Conservation (phyloP, 92 coral and sea anemone species). For the Porites cylindrica region DNA sequence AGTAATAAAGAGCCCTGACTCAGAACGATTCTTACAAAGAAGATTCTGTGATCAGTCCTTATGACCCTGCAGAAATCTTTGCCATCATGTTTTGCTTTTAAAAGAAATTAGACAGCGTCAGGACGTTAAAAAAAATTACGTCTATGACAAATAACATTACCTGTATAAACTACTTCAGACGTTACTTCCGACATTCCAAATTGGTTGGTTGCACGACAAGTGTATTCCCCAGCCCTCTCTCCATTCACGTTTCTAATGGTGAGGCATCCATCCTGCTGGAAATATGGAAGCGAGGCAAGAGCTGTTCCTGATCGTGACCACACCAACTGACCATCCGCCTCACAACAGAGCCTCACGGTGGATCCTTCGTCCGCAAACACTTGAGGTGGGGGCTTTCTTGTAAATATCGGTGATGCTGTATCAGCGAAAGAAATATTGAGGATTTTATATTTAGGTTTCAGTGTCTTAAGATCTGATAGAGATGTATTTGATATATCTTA, state of each 20-base stretch:
- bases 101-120: too few species aligned
- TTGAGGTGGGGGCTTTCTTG: not conserved
- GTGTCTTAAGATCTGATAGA: too few species aligned
- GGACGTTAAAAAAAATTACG: too few species aligned
- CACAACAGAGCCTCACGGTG: not conserved
- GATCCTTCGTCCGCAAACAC: not conserved
- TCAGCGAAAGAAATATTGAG: too few species aligned
- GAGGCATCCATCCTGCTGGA: constrained; percentile 24
- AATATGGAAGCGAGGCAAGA: not conserved
- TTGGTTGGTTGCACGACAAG: not conserved
- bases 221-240: not conserved
- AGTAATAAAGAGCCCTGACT: too few species aligned
- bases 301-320: not conserved
- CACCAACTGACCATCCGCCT: constrained; percentile 5
- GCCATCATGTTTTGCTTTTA: too few species aligned
- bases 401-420: constrained; percentile 5
- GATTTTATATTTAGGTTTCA: too few species aligned
- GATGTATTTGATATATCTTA: too few species aligned
- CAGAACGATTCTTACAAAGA: too few species aligned
- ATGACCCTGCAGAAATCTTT: too few species aligned
- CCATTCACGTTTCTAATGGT: not conserved
- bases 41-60: too few species aligned
- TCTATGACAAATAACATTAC: too few species aligned
- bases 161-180: not conserved
- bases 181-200: not conserved